Base-by-base conservation (phyloP, 2,113 vertebrate species). In the Mormoops blainvillei region DNA sequence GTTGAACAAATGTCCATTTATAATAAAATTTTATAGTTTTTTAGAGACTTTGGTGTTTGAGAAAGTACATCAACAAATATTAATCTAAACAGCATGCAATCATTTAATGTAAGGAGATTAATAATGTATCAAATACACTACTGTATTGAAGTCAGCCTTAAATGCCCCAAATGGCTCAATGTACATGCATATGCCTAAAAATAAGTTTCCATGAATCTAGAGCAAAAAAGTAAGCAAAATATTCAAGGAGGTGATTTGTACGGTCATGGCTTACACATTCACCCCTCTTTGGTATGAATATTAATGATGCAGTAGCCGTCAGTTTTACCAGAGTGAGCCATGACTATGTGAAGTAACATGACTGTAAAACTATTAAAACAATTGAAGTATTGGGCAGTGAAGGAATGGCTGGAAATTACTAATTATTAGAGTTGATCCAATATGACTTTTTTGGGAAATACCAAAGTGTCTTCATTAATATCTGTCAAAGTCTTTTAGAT, bases 71-170 rank as follows among this genome's bases (percentile, higher is more conserved):
- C 22, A 74, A 68, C 63, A 86, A 84, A 31, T 80, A 61, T 43
- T 82, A 85, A 14, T 73, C 7, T 73, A 89, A 92, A 70, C 50
- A 52, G 19, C 33, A 89, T 54, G 24, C 0, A 43, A 52, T 67
- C 38, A 48, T 91, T 89, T 73, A 92, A 81, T 65, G 86, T 90
- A 67, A 90, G 13, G 90, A 92, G 56, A 96, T 88, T 95, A 96
- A 87, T 26, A 91, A 87, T 28, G 1, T 89, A 73, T 61, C 19
- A 71, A 74, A 76, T 93, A 78, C 45, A 52, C 8, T 63, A 33
- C 31, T 87, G 0, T 41, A 73, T 26, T 74, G 13, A 93, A 82
- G 26, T 89, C 36, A 94, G 71, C 7, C 48, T 89, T 71, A 95
- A 94, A 70, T 89, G 9, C 19, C 45, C 41, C 38, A 15, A 92